These are phyloP conservation scores for Leucozona laternaria DNA, from an alignment of 2,888 invertebrate species.

Conservation along the genomic window DNA sequence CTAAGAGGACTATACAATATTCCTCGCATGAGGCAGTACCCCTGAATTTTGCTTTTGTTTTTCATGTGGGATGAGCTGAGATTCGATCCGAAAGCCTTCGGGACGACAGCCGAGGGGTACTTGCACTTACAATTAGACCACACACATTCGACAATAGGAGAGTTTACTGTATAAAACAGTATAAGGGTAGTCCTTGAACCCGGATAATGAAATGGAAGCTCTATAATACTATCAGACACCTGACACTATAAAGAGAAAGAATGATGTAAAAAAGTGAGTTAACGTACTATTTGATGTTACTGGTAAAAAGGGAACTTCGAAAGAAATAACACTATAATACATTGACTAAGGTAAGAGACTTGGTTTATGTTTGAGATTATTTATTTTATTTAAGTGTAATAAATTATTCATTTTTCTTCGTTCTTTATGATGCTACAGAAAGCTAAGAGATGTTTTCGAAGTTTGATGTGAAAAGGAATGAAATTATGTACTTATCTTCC, in stretches of 20 bases:
- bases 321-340: not conserved
- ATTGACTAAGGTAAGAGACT: not conserved
- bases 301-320: not conserved
- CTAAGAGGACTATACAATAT: too few relatives aligned
- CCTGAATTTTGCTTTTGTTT: too few relatives aligned
- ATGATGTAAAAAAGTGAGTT: conserved; percentile 18
- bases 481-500: not conserved
- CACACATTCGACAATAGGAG: not conserved
- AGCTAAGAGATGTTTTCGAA: not conserved
- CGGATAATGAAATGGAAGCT: conserved; percentile 6
- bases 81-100: too few relatives aligned
- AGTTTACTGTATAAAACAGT: not conserved
- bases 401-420: conserved; percentile 5
- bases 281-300: not conserved
- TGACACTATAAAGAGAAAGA: not conserved
- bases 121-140: not conserved
- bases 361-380: not conserved
- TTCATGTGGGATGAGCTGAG: too few relatives aligned
- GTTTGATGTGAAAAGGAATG: not conserved
- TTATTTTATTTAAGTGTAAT: conserved; percentile 10
- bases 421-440: not conserved
- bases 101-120: too few relatives aligned
- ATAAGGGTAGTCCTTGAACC: not conserved
- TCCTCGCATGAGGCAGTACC: too few relatives aligned
- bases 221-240: conserved; percentile 18